Conservation (phyloP, 2,797 vertebrate species). For the Margarornis squamiger region DNA sequence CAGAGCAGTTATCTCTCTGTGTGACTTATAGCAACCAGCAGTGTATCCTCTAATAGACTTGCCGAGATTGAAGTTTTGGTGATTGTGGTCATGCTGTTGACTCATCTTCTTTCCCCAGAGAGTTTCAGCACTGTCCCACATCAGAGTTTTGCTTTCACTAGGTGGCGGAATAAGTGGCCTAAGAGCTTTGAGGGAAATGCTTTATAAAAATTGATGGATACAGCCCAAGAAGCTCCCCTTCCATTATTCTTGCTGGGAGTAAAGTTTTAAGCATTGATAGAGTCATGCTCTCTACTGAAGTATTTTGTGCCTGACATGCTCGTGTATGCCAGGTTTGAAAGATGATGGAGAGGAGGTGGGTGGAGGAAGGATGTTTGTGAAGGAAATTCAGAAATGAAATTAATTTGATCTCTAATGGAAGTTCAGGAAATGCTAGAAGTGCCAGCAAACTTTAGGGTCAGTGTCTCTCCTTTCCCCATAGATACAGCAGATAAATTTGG, state of each 20-base stretch:
- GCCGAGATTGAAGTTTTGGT: constrained; percentile 62
- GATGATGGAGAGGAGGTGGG: not conserved
- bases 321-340: constrained; percentile 43
- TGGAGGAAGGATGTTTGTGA: not conserved
- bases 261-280: constrained; percentile 57
- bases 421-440: not conserved
- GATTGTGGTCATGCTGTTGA: constrained; percentile 37
- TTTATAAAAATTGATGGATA: constrained; percentile 71
- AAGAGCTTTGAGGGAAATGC: constrained; percentile 57
- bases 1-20: constrained; percentile 59
- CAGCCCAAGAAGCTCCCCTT: constrained; percentile 32
- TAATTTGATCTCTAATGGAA: constrained; percentile 45
- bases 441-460: not conserved
- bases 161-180: constrained; percentile 20
- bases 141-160: not conserved
- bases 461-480: not conserved
- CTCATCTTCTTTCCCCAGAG: not conserved
- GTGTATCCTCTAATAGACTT: constrained; percentile 52
- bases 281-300: constrained; percentile 47
- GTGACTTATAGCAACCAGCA: constrained; percentile 35
- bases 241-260: constrained; percentile 59
- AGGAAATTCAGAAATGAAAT: constrained; percentile 31
- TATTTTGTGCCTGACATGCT: constrained; percentile 46
- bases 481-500: not conserved
- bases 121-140: not conserved